Evolutionary conservation across 2,888 invertebrate genomes (phyloP), one percentile per base, ranked within the genome.

Genomic region (Agrilus cyanescens): DNA sequence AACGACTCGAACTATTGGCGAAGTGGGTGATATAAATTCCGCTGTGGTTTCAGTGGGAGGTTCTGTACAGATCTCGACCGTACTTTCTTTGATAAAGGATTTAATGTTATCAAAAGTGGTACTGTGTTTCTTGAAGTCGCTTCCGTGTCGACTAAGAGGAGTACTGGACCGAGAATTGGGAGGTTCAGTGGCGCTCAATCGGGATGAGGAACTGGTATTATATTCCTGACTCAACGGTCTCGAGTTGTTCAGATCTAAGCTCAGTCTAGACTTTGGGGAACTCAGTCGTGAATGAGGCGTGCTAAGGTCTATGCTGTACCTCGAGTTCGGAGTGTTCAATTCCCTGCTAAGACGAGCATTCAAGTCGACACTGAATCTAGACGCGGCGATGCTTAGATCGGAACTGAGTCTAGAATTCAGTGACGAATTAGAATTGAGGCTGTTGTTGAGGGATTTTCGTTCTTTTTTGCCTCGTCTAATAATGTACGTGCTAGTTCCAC

Each of bases 91-190:
- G 48, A 84, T 74, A 50, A 85, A 65, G 32, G 81, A 81, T 59
- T 80, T 79, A 54, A 84, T 80, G 59, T 83, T 82, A 69, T 84
- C 83, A 61, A 84, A 85, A 7, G 83, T 83, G 34, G 80, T 80
- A 51, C 81, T 82, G 65, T 80, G 81, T 57, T 82, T 78, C 57
- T 80, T 81, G 53, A 76, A 74, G 57, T 81, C 81, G 8, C 73
- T 65, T 57, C 72, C 69, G 43, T 58, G 57, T 48, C 60, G 58
- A 56, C 69, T 74, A 53, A 74, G 74, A 7, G 76, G 76, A 1
- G 66, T 65, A 47, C 62, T 64, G 12, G 62, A 62, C 52, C 63
- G 53, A 33, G 63, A 62, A 49, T 62, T 63, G n/a, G 60, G 61
- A 18, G 58, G 46, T 47, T 62, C 62, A 25, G n/a, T n/a, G 12